Percentiles rank a stretch among this genome's conserved stretches.
Conservation (phyloP, 2,888 invertebrate species). For the Cantharis flavilabris region DNA sequence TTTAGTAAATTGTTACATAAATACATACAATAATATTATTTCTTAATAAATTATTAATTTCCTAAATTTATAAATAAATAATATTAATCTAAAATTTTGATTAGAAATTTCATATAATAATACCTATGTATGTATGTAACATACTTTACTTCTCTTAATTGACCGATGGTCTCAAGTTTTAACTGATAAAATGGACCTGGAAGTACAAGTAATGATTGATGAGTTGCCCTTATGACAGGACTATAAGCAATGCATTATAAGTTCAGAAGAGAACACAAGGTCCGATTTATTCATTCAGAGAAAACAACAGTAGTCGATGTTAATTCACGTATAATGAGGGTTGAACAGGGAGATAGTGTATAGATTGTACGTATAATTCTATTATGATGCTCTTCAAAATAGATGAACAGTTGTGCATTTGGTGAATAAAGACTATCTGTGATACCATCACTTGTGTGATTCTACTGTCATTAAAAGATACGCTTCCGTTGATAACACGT, state of each 20-base stretch:
- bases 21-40: neutral
- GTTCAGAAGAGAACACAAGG: slow-evolving; percentile 37
- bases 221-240: slow-evolving; percentile 44
- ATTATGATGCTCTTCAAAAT: slow-evolving; percentile 45
- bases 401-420: slow-evolving; percentile 49
- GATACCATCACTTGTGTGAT: slow-evolving; percentile 32
- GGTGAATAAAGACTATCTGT: slow-evolving; percentile 27
- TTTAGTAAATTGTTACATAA: neutral
- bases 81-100: neutral
- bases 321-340: slow-evolving; percentile 48
- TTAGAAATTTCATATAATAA: neutral
- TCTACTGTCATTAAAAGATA: slow-evolving; percentile 21
- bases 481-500: slow-evolving; percentile 19
- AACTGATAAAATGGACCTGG: slow-evolving; percentile 40
- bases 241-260: slow-evolving; percentile 44
- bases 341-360: slow-evolving; percentile 42
- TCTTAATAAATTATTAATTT: no score
- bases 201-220: slow-evolving; percentile 44
- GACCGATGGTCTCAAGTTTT: slow-evolving; percentile 47
- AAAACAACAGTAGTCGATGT: slow-evolving; percentile 37
- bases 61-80: neutral
- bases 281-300: slow-evolving; percentile 34
- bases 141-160: slow-evolving; percentile 32
- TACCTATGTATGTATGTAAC: neutral
- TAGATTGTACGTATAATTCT: slow-evolving; percentile 43